Base-by-base conservation (phyloP, 2,113 vertebrate species). In the Pteruthius melanotis region DNA sequence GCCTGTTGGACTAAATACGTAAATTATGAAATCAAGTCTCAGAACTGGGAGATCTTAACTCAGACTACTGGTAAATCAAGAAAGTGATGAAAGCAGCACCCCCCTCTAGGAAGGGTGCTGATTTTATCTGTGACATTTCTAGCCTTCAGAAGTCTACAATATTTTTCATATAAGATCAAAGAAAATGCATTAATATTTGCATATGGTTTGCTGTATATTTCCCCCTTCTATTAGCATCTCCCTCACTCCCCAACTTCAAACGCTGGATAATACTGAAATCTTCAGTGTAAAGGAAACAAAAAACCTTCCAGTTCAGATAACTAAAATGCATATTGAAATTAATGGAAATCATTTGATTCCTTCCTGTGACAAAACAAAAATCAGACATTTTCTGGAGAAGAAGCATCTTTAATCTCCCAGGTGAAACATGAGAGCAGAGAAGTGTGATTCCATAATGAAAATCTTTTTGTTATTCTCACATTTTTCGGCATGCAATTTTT, bases 1-100 rank as follows among this genome's bases (percentile, higher is more conserved):
- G 83, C 68, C 94, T 86, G 66, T 97, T 94, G 94, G 86, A 96
- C 89, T 94, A 97, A 92, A 97, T 93, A 96, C 26, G 93, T 96
- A 96, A 96, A 95, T 96, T 94, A 97, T 77, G 75, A 96, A 97
- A 97, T 95, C 96, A 94, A 97, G 79, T 93, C 92, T 96, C 92
- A 95, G 91, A 97, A 92, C 90, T 92, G 60, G 74, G 70, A 97
- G 96, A 97, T 93, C 89, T 97, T 93, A 95, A 96, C 94, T 97
- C 90, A 93, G 76, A 94, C 63, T 64, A 77, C 78, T 93, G 68
- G 92, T 96, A 95, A 96, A 91, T 97, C 94, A 97, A 56, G 70
- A 89, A 97, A 93, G 89, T 96, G 93, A 97, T 97, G 89, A 97
- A 97, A 97, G 96, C 66, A 87, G 81, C 33, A 15, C 54, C 94